Evolutionary conservation across 2,888 invertebrate species (phyloP).

Genomic region (Altica lythri): DNA sequence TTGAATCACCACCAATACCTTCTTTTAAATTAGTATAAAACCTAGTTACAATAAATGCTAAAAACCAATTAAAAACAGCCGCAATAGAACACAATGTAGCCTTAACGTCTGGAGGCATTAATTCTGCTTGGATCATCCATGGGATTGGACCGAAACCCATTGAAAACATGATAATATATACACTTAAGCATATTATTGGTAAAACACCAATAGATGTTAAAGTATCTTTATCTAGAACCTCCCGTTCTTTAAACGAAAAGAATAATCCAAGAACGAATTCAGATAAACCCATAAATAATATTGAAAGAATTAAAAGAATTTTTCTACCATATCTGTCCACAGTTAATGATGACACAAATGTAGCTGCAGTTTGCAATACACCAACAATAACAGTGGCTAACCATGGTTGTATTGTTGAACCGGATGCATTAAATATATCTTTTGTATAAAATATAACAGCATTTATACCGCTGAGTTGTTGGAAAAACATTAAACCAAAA

Average conservation of each 20-base stretch:
- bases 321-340: constrained; percentile 83
- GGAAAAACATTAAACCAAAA: constrained; percentile 84
- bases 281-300: constrained; percentile 71
- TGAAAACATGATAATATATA: constrained; percentile 80
- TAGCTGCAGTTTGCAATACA: constrained; percentile 76
- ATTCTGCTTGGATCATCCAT: constrained; percentile 82
- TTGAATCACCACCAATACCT: constrained; percentile 64
- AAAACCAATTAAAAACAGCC: constrained; percentile 79
- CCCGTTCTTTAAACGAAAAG: constrained; percentile 61
- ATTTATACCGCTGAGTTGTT: constrained; percentile 83
- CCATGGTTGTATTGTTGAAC: constrained; percentile 62
- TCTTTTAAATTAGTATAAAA: constrained; percentile 65
- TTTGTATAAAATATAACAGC: constrained; percentile 81
- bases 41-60: constrained; percentile 79
- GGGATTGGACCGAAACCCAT: constrained; percentile 87
- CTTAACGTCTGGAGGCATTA: constrained; percentile 80
- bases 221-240: constrained; percentile 51
- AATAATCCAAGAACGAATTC: constrained; percentile 71
- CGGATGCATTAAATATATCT: constrained; percentile 71
- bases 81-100: constrained; percentile 76
- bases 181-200: constrained; percentile 72
- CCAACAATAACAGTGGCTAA: constrained; percentile 78
- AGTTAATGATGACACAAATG: constrained; percentile 73
- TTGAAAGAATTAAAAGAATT: constrained; percentile 73
- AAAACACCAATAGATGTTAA: constrained; percentile 69